phyloP scores from a whole-genome alignment of 2,888 invertebrate genomes.

The Trissoscelio sp. region DNA sequence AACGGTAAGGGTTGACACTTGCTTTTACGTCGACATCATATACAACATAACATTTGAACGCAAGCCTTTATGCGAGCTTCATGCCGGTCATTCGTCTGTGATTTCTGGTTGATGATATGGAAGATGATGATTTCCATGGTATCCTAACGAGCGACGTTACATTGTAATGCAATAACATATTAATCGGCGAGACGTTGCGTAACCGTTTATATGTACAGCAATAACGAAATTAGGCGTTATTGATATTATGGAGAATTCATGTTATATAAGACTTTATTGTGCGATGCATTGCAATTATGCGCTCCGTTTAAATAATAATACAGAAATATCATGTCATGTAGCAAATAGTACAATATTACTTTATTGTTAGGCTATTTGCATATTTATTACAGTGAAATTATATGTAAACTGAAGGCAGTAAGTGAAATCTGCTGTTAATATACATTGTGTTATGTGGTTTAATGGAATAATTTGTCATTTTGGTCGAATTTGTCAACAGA shows the following conservation, averaged over 20 bases:
- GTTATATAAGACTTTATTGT: conserved; percentile 19
- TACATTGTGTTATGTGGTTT: too few relatives aligned
- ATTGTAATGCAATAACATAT: conserved; percentile 35
- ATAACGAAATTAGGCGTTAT: conserved; percentile 22
- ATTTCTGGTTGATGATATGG: conserved; percentile 43
- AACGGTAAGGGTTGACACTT: conserved; percentile 51
- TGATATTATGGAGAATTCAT: conserved; percentile 1
- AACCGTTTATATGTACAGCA: conserved; percentile 5
- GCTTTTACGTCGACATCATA: conserved; percentile 39
- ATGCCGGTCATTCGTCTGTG: conserved; percentile 32
- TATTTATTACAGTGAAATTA: not conserved
- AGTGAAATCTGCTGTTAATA: too few relatives aligned
- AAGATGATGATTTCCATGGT: conserved; percentile 54
- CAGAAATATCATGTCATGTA: not conserved
- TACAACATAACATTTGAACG: conserved; percentile 41
- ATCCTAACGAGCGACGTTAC: conserved; percentile 41
- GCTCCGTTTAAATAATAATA: not conserved
- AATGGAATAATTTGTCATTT: too few relatives aligned
- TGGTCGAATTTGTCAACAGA: too few relatives aligned
- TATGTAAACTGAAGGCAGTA: not conserved
- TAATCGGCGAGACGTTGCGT: conserved; percentile 17
- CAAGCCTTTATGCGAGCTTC: conserved; percentile 12
- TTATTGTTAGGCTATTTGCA: not conserved
- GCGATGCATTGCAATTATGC: not conserved
- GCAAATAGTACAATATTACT: not conserved